Evolutionary conservation across 1,140 invertebrate species (phyloP), one percentile per base, ranked within the genome.

Genomic region (Drosophila elegans): DNA sequence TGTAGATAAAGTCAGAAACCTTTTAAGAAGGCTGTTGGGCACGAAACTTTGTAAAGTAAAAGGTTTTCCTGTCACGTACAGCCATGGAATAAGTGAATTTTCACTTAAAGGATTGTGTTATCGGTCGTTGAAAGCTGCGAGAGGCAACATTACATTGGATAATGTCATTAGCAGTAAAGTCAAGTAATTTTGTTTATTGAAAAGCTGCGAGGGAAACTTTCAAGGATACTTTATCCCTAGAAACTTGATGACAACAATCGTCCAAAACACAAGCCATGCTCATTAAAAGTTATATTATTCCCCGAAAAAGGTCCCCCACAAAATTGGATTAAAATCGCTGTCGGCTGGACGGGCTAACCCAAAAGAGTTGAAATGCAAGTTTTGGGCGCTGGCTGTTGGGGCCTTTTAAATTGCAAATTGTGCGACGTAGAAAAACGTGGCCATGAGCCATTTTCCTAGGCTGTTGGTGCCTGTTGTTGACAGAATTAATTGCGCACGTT

Each of bases 401-500:
- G 55, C 60, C 53, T 59, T 81, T 74, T 71, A 78, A 78, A 68
- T 82, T 63, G 68, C 48, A 83, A 82, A 81, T 78, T 82, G 51
- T 29, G 42, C 39, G 59, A 32, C 34, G 36, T 10, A 49, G 42
- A 44, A 45, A 53, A 34, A 46, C 25, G 32, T 10, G 49, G 60
- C 59, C 80, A 45, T 38, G 16, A 79, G 74, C 57, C 72, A 42
- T 61, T 57, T 45, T 16, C 49, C 44, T 29, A 42, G 32, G 39
- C 12, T 11, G 52, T 60, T 52, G 11, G 69, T 52, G 29, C 53
- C 76, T 75, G 76, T 66, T 83, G 80, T 80, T 83, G 80, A 84
- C 80, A 80, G 80, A 80, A 83, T 80, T 83, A 83, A 83, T 83
- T 83, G 80, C 56, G 71, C 71, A 84, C 76, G 80, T 84, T 83